A percentile compares a stretch with the other conserved stretches of the same genome.
phyloP scores from a whole-genome alignment of 2,888 invertebrate genomes.

The Nasonovia ribisnigri region DNA sequence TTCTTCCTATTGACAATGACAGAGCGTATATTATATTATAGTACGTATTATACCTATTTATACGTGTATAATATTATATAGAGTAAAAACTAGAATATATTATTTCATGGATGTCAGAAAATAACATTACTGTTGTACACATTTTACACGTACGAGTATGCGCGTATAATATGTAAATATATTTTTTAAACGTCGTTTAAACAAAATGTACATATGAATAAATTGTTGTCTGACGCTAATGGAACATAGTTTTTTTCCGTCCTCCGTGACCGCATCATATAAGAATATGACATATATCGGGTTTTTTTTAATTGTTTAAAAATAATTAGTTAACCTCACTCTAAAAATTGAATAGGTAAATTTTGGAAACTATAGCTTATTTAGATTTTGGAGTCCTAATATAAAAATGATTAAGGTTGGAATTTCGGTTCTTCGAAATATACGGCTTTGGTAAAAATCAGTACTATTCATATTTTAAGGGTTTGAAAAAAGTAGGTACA shows the following conservation, averaged over 20 bases:
- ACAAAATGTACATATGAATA: slow-evolving; percentile 23
- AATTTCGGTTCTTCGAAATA: neutral
- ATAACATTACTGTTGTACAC: neutral
- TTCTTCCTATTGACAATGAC: slow-evolving; percentile 17
- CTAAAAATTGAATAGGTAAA: neutral
- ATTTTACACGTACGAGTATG: neutral
- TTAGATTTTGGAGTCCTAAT: neutral
- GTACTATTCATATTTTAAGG: neutral
- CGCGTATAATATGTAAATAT: neutral
- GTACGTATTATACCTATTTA: no score
- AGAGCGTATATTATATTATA: neutral
- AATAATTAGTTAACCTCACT: neutral
- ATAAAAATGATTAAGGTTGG: neutral
- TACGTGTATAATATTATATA: neutral
- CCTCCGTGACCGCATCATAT: neutral
- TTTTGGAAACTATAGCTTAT: neutral
- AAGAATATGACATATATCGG: neutral
- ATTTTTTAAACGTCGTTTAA: slow-evolving; percentile 37
- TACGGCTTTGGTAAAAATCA: neutral
- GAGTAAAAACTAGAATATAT: slow-evolving; percentile 1
- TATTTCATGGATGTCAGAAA: slow-evolving; percentile 46
- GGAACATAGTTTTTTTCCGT: neutral
- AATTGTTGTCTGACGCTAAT: neutral
- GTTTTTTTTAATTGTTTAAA: neutral
- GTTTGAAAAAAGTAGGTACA: neutral